Conservation (phyloP, 1,140 invertebrate genomes). For the Pteromalus puparum region DNA sequence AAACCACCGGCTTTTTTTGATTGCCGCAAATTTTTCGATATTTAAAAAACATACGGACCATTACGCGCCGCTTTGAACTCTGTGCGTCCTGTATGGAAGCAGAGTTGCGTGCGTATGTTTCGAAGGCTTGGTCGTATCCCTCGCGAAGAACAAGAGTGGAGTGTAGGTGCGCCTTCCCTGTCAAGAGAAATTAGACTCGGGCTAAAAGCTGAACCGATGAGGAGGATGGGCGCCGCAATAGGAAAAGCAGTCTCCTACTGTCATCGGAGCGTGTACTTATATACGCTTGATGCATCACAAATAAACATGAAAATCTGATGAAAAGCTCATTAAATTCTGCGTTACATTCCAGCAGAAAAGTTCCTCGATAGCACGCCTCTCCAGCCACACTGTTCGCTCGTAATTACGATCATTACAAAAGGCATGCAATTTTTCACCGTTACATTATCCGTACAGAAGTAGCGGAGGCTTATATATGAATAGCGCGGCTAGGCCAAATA, state of each 20-base stretch:
- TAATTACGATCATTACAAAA: constrained; percentile 37
- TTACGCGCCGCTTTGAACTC: no score
- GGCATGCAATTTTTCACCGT: constrained; percentile 31
- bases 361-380: no score
- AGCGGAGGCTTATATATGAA: not conserved
- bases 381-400: not conserved
- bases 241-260: not conserved
- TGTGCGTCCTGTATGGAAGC: constrained; percentile 48
- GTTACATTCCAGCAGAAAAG: no score
- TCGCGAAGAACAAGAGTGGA: constrained; percentile 46
- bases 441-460: not conserved
- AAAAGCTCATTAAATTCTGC: no score
- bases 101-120: constrained; percentile 55
- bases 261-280: not conserved
- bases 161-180: constrained; percentile 18
- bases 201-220: not conserved
- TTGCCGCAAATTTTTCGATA: not conserved
- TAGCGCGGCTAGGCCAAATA: not conserved
- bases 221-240: not conserved
- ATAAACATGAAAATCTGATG: no score
- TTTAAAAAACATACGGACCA: not conserved
- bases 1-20: no score
- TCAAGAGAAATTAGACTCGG: constrained; percentile 33
- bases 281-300: no score
- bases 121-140: constrained; percentile 56